Evolutionary conservation across 2,888 invertebrate genomes (phyloP), one percentile per base, ranked within the genome.

Genomic region (Dicranocentrus wangi): DNA sequence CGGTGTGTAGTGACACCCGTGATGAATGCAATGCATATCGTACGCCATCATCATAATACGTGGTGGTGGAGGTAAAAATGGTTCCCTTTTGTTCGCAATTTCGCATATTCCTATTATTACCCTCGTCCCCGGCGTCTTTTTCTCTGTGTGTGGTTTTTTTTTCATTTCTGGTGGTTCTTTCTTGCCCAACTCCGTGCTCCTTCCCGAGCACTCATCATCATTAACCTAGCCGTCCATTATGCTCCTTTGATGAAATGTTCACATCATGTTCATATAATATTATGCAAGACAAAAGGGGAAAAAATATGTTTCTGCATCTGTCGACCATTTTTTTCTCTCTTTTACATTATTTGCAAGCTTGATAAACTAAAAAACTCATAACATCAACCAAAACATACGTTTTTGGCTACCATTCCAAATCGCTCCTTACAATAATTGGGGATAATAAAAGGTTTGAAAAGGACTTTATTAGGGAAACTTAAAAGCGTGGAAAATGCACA

Each of bases 111-210:
- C 60, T 28, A 60, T 60, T 60, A 60, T 60, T 60, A 60, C 60
- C 21, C n/a, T 21, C 55, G 47, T 32, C n/a, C n/a, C n/a, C n/a
- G n/a, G 13, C 13, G 39, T 39, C 13, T 51, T 55, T 19, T 23
- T 55, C 60, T 60, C 25, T 60, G 60, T 60, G 60, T 60, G 60
- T 60, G 60, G 60, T 28, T 60, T 60, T 53, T 27, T 1, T 2
- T 15, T n/a, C n/a, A n/a, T n/a, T n/a, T n/a, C n/a, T n/a, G n/a
- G n/a, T n/a, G n/a, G n/a, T n/a, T n/a, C n/a, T n/a, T n/a, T 27
- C 60, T 60, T 60, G 28, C 28, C 8, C 60, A 60, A 60, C 25
- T 28, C 5, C 47, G 47, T 47, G 32, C 10, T 32, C 19, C 28
- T 28, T n/a, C 51, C 7, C 15, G n/a, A 47, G n/a, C n/a, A 32